Conservation (phyloP, 1,140 invertebrate genomes). For the Chymomyza costata region DNA sequence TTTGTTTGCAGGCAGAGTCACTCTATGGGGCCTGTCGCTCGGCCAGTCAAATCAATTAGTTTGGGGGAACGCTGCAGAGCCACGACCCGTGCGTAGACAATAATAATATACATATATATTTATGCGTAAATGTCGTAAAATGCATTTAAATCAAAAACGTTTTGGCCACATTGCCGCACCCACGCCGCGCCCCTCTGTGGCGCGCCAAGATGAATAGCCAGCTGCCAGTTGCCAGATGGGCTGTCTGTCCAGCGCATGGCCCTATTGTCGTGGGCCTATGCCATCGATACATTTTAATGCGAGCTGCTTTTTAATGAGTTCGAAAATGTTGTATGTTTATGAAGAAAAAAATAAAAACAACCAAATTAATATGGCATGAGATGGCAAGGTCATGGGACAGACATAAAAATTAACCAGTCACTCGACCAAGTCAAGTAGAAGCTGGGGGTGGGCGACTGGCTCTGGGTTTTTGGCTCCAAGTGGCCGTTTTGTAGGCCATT, state of each 20-base stretch:
- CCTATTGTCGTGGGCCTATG: too few species aligned
- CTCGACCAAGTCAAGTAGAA: background rate
- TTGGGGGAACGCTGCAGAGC: constrained; percentile 18
- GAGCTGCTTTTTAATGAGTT: constrained; percentile 48
- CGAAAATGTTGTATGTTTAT: too few species aligned
- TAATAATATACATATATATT: too few species aligned
- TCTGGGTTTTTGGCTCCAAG: background rate
- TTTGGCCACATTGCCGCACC: too few species aligned
- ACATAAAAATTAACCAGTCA: constrained; percentile 10
- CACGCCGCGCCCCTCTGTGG: background rate
- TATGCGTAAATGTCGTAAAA: constrained; percentile 58
- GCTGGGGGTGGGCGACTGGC: constrained; percentile 25
- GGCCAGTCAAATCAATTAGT: constrained; percentile 51
- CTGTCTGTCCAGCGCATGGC: too few species aligned
- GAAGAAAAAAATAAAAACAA: too few species aligned
- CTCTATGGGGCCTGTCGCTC: constrained; percentile 46
- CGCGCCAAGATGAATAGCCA: constrained; percentile 36
- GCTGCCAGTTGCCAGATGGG: too few species aligned
- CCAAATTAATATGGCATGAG: constrained; percentile 44
- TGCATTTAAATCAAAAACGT: constrained; percentile 62
- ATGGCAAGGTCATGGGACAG: constrained; percentile 41
- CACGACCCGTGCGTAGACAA: constrained; percentile 44
- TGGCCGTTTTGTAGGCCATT: background rate
- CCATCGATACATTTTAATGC: constrained; percentile 43
- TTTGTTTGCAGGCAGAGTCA: constrained; percentile 6